Base-by-base conservation (phyloP, 2,113 vertebrate genomes). In the Pyxicephalus adspersus region DNA sequence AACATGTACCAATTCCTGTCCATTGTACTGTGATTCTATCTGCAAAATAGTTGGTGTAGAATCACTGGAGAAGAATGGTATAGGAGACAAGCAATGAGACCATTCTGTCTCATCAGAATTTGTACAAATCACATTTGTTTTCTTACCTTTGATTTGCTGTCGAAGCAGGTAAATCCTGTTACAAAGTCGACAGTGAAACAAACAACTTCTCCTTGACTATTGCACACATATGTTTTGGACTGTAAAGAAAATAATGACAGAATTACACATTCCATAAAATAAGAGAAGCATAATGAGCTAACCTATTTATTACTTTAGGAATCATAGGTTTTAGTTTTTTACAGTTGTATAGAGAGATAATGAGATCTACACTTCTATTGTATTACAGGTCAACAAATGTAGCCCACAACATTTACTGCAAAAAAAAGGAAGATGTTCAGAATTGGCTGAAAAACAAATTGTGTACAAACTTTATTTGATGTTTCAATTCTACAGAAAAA, bases 141-240 rank as follows among this genome's bases (percentile, higher is more conserved):
- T 74, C 92, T 91, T 89, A 95, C 96, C 95, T 96, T 95, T 52
- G 95, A 95, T 88, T 90, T 88, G 77, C 87, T 91, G 83, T 98
- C 93, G 54, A 93, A 95, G 88, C 96, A 98, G 84, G 92, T 94
- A 90, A 98, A 97, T 81, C 96, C 96, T 26, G 93, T 88, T 22
- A 92, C 88, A 76, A 98, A 96, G 87, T 98, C 96, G 2, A 98
- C 67, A 1, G 92, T 96, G 90, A 98, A 96, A 86, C 94, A 90
- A 54, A 97, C 86, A 2, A 86, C 70, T 22, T 91, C 94, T 72
- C 96, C 95, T 89, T 95, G 96, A 90, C 93, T 95, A 87, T 92
- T 95, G 91, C 96, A 97, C 84, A 84, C 83, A 86, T 96, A 98
- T 31, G 94, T 96, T 91, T 93, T 97, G 52, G 95, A 95, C 97